These are phyloP conservation scores for Loris lydekkerianus DNA, from an alignment of 2,797 vertebrate species.

Conservation along the genomic window DNA sequence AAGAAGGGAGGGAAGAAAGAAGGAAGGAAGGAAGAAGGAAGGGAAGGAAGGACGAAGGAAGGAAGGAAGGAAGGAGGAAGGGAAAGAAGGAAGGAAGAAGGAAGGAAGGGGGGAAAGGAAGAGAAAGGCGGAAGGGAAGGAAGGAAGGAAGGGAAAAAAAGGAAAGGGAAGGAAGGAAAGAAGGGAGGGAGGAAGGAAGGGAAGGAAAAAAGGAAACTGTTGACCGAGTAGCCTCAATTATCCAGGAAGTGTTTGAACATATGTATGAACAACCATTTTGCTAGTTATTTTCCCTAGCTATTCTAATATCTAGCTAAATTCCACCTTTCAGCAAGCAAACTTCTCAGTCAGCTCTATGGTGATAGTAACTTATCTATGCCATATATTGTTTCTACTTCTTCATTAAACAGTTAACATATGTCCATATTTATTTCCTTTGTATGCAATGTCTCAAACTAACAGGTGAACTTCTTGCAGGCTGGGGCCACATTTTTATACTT, in stretches of 20 bases:
- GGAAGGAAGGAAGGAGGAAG: no score
- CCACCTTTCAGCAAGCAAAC: not conserved
- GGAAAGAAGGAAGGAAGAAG: no score
- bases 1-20: no score
- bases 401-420: not conserved
- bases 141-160: no score
- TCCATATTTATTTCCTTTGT: not conserved
- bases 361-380: not conserved
- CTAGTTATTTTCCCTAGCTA: not conserved
- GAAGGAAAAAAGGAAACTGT: not conserved
- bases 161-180: no score
- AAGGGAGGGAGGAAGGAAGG: no score
- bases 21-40: not conserved
- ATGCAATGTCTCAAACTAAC: not conserved
- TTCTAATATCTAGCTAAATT: not conserved
- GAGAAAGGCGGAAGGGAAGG: no score
- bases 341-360: not conserved
- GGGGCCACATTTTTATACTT: not conserved
- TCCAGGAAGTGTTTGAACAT: not conserved
- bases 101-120: not conserved
- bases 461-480: not conserved
- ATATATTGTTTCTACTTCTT: not conserved
- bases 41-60: no score
- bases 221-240: not conserved
- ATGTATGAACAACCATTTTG: not conserved